phyloP scores from a whole-genome alignment of 2,888 invertebrate genomes.

The Trissolcus brochymenae region DNA sequence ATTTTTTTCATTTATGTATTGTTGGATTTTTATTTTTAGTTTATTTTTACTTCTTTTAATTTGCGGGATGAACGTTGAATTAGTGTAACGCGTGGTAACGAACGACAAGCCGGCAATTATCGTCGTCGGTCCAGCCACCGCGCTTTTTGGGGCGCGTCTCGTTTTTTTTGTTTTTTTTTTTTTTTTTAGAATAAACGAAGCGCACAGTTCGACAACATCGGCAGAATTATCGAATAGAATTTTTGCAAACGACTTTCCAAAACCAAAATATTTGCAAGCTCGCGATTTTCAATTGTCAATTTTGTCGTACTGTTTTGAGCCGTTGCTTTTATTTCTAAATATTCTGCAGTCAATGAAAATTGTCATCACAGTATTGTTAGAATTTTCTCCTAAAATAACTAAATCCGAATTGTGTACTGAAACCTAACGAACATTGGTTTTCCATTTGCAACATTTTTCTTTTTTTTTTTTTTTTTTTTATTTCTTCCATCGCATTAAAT shows the following conservation, averaged over 20 bases:
- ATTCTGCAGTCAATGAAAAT: too few relatives aligned
- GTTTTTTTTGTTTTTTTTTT: too few relatives aligned
- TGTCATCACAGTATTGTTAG: too few relatives aligned
- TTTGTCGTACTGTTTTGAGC: too few relatives aligned
- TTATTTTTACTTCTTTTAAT: slow-evolving; percentile 33
- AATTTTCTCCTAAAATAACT: too few relatives aligned
- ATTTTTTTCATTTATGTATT: neutral
- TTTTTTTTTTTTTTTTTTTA: too few relatives aligned
- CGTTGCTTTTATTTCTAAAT: too few relatives aligned
- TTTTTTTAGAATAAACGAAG: slow-evolving; percentile 52
- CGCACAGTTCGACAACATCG: slow-evolving; percentile 33
- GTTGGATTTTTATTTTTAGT: neutral
- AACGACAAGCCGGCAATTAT: slow-evolving; percentile 58
- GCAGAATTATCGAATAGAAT: slow-evolving; percentile 34
- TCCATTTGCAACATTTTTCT: too few relatives aligned
- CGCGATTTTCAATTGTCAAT: neutral
- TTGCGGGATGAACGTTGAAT: slow-evolving; percentile 48
- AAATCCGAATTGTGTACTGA: too few relatives aligned
- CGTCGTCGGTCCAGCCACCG: slow-evolving; percentile 48
- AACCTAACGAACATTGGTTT: too few relatives aligned
- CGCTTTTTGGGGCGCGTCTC: slow-evolving; percentile 27
- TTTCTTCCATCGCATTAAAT: too few relatives aligned
- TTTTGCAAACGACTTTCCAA: slow-evolving; percentile 21
- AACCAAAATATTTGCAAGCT: slow-evolving; percentile 25
- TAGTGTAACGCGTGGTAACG: slow-evolving; percentile 50